A percentile compares a stretch with the other conserved stretches of the same genome.
Evolutionary conservation across 1,140 invertebrate genomes (phyloP).

Genomic region (Tetragonula clypearis): DNA sequence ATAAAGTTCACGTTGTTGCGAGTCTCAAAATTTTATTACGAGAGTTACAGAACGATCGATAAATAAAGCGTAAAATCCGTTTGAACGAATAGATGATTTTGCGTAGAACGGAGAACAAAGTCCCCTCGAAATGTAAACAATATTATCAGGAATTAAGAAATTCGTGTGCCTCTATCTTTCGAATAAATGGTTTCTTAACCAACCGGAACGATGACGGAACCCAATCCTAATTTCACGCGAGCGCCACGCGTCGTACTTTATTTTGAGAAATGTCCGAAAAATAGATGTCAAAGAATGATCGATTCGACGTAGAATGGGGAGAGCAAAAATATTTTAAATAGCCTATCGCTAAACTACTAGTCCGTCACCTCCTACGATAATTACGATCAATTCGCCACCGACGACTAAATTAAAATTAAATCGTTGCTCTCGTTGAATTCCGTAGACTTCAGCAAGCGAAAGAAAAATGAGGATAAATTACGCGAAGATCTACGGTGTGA

Average conservation of each 20-base stretch:
- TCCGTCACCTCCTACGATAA: not conserved
- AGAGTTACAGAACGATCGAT: too few relatives aligned
- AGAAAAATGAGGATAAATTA: not conserved
- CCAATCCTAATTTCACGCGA: not conserved
- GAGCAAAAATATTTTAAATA: not conserved
- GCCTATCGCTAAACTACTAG: not conserved
- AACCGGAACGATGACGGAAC: not conserved
- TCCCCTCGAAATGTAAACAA: not conserved
- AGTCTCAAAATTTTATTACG: too few relatives aligned
- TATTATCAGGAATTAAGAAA: not conserved
- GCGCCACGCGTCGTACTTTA: not conserved
- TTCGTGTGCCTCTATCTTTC: not conserved
- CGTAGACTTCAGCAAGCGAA: too few relatives aligned
- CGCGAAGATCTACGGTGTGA: not conserved
- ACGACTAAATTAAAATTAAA: not conserved
- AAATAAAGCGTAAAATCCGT: too few relatives aligned
- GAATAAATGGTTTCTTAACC: not conserved
- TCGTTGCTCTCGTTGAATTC: not conserved
- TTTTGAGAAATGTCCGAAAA: not conserved
- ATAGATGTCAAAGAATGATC: not conserved
- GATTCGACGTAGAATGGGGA: not conserved
- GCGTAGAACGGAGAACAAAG: too few relatives aligned
- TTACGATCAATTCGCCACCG: not conserved
- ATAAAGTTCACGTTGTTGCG: not conserved
- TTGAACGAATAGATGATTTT: too few relatives aligned